Conservation (phyloP, 2,888 invertebrate species). For the Fragum sueziense region DNA sequence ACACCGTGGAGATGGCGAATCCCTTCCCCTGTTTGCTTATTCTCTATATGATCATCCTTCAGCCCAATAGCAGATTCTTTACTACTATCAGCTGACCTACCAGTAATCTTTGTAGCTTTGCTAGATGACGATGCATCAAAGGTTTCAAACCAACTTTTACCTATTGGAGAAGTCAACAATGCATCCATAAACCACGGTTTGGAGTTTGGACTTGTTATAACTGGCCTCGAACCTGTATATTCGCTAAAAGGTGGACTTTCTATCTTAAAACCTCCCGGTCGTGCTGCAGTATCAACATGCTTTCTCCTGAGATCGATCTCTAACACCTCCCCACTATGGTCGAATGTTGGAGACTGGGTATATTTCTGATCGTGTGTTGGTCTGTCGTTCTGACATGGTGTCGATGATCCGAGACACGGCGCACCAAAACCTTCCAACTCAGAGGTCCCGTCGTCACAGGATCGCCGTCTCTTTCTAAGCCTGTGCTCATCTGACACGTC, state of each 20-base stretch:
- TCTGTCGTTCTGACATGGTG: neutral
- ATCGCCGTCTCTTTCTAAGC: neutral
- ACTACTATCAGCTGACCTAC: neutral
- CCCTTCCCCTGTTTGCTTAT: no score
- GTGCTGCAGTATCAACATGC: neutral
- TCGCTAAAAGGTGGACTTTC: neutral
- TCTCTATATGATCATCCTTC: no score
- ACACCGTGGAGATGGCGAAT: no score
- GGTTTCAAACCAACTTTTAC: neutral
- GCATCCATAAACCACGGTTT: neutral
- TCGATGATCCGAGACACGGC: conserved; percentile 5
- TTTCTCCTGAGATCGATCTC: conserved; percentile 6
- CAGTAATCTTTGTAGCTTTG: neutral
- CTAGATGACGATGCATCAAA: neutral
- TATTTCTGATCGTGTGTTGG: neutral
- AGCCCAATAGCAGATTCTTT: neutral
- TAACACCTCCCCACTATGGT: neutral
- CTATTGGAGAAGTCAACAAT: neutral
- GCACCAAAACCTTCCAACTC: neutral
- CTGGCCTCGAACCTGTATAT: no score
- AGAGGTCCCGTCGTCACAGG: neutral
- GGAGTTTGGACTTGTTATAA: no score
- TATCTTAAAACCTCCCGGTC: neutral
- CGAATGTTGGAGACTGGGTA: neutral
- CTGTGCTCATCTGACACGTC: neutral